phyloP scores from a whole-genome alignment of 2,113 vertebrate genomes.

The Oreochromis niloticus region DNA sequence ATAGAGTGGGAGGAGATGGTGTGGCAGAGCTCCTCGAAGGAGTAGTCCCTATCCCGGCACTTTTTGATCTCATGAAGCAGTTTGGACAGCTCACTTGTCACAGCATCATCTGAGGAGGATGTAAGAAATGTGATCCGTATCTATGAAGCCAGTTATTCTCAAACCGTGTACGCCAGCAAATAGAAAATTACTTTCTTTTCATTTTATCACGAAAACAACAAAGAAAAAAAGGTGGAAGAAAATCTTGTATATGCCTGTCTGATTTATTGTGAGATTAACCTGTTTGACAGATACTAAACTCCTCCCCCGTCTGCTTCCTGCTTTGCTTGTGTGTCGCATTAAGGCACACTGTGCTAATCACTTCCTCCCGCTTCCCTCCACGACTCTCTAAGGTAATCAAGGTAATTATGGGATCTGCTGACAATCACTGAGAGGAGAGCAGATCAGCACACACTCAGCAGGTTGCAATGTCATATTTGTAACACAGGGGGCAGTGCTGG shows the following conservation, averaged over 20 bases:
- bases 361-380: neutral
- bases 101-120: constrained; percentile 81
- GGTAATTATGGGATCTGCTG: constrained; percentile 39
- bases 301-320: neutral
- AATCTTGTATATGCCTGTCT: neutral
- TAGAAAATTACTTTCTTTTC: neutral
- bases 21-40: constrained; percentile 94
- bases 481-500: constrained; percentile 49
- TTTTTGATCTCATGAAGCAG: constrained; percentile 94
- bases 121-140: neutral
- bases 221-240: neutral
- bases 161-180: neutral
- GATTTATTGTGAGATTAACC: neutral
- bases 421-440: neutral
- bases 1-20: constrained; percentile 92
- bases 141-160: neutral
- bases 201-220: neutral
- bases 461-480: neutral
- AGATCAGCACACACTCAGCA: neutral
- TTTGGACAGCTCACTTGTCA: constrained; percentile 92
- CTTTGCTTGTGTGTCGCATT: neutral
- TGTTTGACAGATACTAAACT: neutral
- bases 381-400: constrained; percentile 3
- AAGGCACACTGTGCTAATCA: constrained; percentile 10
- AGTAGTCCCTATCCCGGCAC: constrained; percentile 93